Evolutionary conservation across 37 sponge, comb jelly and placozoan genomes (phyloP).

Genomic region (Eunapius fragilis): DNA sequence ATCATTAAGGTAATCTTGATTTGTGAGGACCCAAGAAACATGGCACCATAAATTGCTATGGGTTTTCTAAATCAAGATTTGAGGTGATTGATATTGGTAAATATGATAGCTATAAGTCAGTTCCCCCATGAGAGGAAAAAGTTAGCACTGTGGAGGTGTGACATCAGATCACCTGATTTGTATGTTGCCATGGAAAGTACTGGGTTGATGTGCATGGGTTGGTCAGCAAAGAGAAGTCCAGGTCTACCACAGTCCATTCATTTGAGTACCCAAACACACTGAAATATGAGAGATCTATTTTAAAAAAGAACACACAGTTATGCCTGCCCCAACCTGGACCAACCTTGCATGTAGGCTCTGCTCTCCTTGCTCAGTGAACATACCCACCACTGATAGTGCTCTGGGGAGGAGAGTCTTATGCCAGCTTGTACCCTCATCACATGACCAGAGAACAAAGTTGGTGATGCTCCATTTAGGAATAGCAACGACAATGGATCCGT

Average conservation of each 20-base stretch:
- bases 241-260: constrained; percentile 67
- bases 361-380: constrained; percentile 76
- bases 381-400: constrained; percentile 46
- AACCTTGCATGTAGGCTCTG: constrained; percentile 62
- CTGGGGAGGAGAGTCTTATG: neutral
- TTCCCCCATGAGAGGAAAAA: neutral
- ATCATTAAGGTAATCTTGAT: no score
- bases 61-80: no score
- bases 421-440: constrained; percentile 76
- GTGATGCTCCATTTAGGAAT: constrained; percentile 12
- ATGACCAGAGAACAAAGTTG: constrained; percentile 43
- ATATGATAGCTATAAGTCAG: no score
- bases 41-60: no score
- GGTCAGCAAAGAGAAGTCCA: constrained; percentile 60
- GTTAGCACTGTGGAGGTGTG: no score
- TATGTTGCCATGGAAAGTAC: constrained; percentile 64
- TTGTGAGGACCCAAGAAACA: no score
- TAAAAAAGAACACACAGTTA: neutral
- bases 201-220: constrained; percentile 9
- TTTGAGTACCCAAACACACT: neutral
- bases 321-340: neutral
- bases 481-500: constrained; percentile 52
- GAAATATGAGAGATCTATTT: constrained; percentile 45
- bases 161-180: constrained; percentile 47
- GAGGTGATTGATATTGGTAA: no score